Evolutionary conservation across 2,797 vertebrate genomes (phyloP).

Genomic region (Chelon auratus): DNA sequence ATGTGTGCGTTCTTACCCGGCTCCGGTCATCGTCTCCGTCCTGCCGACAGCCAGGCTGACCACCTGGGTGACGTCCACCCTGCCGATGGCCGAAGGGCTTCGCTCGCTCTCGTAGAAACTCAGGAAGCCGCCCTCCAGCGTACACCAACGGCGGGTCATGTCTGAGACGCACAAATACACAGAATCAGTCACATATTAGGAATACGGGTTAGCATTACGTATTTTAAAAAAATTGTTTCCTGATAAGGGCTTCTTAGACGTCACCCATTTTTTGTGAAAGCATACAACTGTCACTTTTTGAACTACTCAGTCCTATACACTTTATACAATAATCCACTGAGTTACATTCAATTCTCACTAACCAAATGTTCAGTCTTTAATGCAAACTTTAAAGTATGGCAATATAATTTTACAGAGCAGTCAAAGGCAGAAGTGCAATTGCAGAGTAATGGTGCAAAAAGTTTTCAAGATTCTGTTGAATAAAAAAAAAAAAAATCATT

Average conservation of each 20-base stretch:
- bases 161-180: conserved; percentile 81
- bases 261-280: no score
- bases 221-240: neutral
- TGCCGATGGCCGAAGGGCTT: conserved; percentile 85
- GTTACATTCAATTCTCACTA: no score
- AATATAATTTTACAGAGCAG: no score
- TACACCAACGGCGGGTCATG: conserved; percentile 91
- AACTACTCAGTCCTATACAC: no score
- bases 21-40: conserved; percentile 76
- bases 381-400: no score
- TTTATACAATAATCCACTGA: no score
- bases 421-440: no score
- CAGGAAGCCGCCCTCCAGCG: conserved; percentile 93
- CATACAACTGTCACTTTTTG: no score
- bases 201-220: neutral
- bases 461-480: no score
- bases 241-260: neutral
- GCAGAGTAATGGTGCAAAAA: no score
- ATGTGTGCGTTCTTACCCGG: conserved; percentile 66
- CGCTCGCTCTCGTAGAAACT: conserved; percentile 94
- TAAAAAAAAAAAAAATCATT: no score
- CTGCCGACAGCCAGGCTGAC: conserved; percentile 88
- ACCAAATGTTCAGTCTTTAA: no score
- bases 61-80: conserved; percentile 88
- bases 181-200: fast-evolving